Percentiles rank a stretch among this genome's conserved stretches.
phyloP scores from a whole-genome alignment of 2,888 invertebrate species.

The Cantharis nigra region DNA sequence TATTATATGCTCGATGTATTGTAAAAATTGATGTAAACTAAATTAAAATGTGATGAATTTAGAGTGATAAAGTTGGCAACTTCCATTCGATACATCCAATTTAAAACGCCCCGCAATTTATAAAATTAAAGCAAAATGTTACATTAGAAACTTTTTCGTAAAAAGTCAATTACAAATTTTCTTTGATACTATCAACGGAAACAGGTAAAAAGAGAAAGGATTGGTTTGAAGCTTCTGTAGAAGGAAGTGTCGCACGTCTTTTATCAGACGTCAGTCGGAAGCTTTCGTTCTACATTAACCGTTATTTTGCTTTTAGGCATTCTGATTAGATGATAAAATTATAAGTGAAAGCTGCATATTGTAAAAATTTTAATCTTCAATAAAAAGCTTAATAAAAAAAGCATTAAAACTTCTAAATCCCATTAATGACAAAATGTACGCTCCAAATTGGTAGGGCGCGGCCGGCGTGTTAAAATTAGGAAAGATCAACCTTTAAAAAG shows the following conservation, averaged over 20 bases:
- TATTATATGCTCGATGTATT: neutral
- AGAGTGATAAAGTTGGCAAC: neutral
- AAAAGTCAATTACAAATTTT: slow-evolving; percentile 25
- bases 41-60: neutral
- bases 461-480: neutral
- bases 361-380: neutral
- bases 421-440: neutral
- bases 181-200: slow-evolving; percentile 24
- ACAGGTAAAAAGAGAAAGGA: slow-evolving; percentile 22
- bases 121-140: slow-evolving; percentile 4
- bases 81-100: neutral
- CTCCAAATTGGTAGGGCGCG: neutral
- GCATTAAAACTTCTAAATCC: neutral
- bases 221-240: slow-evolving; percentile 16
- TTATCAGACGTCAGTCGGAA: slow-evolving; percentile 28
- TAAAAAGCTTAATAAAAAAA: neutral
- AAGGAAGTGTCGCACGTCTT: slow-evolving; percentile 22
- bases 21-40: neutral
- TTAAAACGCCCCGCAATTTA: neutral
- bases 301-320: slow-evolving; percentile 3
- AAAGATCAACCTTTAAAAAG: neutral
- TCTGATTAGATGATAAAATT: neutral
- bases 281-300: slow-evolving; percentile 24
- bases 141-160: slow-evolving; percentile 14
- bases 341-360: neutral